Conservation (phyloP, 2,113 vertebrate genomes). For the Cebus imitator region DNA sequence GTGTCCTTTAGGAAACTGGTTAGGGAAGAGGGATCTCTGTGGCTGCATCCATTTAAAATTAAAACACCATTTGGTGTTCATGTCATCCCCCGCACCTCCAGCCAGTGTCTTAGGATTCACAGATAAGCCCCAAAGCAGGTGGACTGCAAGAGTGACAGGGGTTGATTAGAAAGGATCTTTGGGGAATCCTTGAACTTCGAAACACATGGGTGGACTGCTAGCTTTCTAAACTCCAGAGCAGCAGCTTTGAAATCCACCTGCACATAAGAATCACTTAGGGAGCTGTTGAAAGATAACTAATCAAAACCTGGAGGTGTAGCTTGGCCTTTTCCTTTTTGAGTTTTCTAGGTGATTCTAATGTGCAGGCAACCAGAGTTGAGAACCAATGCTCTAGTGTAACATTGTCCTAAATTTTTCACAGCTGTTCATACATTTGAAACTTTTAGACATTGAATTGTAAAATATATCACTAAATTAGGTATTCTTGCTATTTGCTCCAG, state of each 20-base stretch:
- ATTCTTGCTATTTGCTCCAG: neutral
- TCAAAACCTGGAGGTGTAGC: neutral
- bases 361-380: neutral
- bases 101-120: no score
- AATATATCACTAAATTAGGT: neutral
- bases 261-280: no score
- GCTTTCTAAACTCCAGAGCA: neutral
- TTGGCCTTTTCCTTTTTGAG: neutral
- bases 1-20: neutral
- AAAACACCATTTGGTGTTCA: neutral
- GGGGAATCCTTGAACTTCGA: neutral
- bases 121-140: neutral
- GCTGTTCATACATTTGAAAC: neutral
- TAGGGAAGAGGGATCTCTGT: neutral
- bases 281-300: neutral
- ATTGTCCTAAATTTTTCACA: neutral
- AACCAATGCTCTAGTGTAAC: neutral
- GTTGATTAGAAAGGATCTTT: neutral
- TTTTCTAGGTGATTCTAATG: neutral
- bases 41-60: neutral
- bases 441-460: neutral
- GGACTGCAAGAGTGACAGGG: neutral
- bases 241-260: neutral
- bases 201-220: fast-evolving
- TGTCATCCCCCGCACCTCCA: neutral